Base-by-base conservation (phyloP, 1,140 invertebrate genomes). In the Drosophila nigromelanica region DNA sequence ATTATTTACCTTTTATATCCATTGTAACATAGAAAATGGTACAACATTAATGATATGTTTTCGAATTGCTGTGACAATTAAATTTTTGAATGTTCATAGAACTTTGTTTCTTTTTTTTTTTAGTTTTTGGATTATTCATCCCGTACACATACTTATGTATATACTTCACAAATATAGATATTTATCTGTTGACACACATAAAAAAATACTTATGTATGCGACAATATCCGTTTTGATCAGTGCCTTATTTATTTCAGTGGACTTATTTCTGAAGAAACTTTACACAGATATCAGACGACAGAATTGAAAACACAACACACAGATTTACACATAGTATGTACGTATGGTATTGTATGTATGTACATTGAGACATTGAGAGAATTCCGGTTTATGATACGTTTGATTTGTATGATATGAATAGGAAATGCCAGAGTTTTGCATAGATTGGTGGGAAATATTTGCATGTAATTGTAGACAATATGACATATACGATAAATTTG, bases 31-130 rank as follows among this genome's bases (percentile, higher is more conserved):
- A 75, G 83, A 90, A 78, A 79, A 79, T 91, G 74, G 74, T 92
- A 92, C 91, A 91, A 92, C 91, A 92, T 90, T 92, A 87, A 92
- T 92, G 91, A 92, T 92, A 92, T 92, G 91, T 92, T 91, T 86
- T 78, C 85, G 77, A 91, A 91, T 90, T 91, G 89, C 89, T 89
- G 90, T 86, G 80, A 91, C 80, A 89, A 77, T 89, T 90, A 91
- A 82, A 74, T 73, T 64, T 72, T 70, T 59, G 35, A 79, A 73
- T 76, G 69, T 73, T 85, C 30, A 66, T 47, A 33, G 52, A 55
- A 54, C 37, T 42, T 30, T 54, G 27, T 66, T 42, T 48, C 68
- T 60, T 60, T 42, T 48, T 75, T 60, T 43, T 69, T 76, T 8
- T 40, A 33, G 2, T 18, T 33, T 63, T 21, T 33, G n/a, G 40